A percentile compares a stretch with the other conserved stretches of the same genome.
These are phyloP conservation scores for Ladona fulva DNA, from an alignment of 1,140 invertebrate species.

Conservation along the genomic window DNA sequence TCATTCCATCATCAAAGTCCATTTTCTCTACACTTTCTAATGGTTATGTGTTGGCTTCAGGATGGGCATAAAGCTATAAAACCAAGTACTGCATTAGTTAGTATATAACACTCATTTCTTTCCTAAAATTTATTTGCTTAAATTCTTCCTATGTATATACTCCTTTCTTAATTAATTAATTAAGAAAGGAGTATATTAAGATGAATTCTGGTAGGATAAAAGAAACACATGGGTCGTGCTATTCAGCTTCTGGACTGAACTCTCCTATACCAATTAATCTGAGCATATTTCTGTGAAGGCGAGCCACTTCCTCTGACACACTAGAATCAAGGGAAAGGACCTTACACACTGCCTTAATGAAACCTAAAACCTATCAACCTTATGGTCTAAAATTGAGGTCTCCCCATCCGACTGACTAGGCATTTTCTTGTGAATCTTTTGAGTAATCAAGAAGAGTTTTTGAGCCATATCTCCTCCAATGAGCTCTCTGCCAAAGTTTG, in stretches of 20 bases:
- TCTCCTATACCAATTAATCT: constrained; percentile 77
- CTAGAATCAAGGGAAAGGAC: constrained; percentile 55
- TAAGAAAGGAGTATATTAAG: too few species aligned
- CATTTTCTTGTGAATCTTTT: constrained; percentile 69
- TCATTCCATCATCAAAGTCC: too few species aligned
- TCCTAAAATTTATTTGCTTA: too few species aligned
- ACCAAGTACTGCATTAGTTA: too few species aligned
- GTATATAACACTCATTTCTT: too few species aligned
- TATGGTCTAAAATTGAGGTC: constrained; percentile 39
- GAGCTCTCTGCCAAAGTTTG: constrained; percentile 53
- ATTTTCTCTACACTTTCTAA: too few species aligned
- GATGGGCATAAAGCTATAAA: too few species aligned
- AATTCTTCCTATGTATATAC: too few species aligned
- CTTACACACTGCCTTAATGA: constrained; percentile 82
- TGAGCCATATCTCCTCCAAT: constrained; percentile 68
- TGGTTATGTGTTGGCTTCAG: too few species aligned
- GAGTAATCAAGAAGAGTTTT: constrained; percentile 68
- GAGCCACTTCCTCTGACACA: constrained; percentile 52
- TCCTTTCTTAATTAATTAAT: too few species aligned
- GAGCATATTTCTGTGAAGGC: constrained; percentile 71
- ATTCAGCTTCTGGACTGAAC: constrained; percentile 73
- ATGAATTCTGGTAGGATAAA: constrained; percentile 86
- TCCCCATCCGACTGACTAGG: constrained; percentile 39
- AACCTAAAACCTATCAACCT: constrained; percentile 62
- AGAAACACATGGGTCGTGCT: constrained; percentile 77